These are phyloP conservation scores for Cabera pusaria DNA, from an alignment of 2,888 invertebrate species.

Conservation along the genomic window DNA sequence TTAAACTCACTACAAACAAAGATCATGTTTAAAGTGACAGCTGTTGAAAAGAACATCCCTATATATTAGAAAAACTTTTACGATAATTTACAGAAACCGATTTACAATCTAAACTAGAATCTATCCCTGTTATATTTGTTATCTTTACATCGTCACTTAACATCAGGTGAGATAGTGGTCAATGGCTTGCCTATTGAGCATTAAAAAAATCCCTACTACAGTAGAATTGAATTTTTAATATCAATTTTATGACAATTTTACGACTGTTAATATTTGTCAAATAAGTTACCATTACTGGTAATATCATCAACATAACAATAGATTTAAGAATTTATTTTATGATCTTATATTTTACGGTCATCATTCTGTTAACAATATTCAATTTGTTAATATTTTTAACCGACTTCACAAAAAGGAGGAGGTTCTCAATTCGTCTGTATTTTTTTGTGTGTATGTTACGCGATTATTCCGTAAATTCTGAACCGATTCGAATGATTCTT, in stretches of 20 bases:
- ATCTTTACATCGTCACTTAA: too few relatives aligned
- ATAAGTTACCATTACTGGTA: slow-evolving; percentile 20
- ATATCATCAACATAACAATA: slow-evolving; percentile 30
- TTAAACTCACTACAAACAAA: too few relatives aligned
- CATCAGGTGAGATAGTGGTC: too few relatives aligned
- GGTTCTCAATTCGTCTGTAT: too few relatives aligned
- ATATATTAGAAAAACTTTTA: slow-evolving; percentile 8
- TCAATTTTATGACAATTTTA: slow-evolving; percentile 24
- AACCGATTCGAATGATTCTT: too few relatives aligned
- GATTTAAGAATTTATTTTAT: slow-evolving; percentile 14
- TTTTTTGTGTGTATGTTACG: too few relatives aligned
- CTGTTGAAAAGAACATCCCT: slow-evolving; percentile 1
- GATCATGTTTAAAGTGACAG: too few relatives aligned
- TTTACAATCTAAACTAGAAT: slow-evolving; percentile 37
- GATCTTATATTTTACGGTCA: slow-evolving; percentile 12
- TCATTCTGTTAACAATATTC: slow-evolving; percentile 15
- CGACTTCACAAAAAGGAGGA: too few relatives aligned
- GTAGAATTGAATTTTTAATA: slow-evolving; percentile 19
- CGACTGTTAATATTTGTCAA: slow-evolving; percentile 21
- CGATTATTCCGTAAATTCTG: too few relatives aligned
- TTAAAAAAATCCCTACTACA: too few relatives aligned
- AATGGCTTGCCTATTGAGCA: too few relatives aligned
- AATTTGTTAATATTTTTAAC: too few relatives aligned
- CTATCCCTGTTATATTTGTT: slow-evolving; percentile 6
- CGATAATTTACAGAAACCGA: slow-evolving; percentile 32